These are phyloP conservation scores for Drosophila rhopaloa DNA, from an alignment of 1,140 invertebrate genomes.

Conservation along the genomic window DNA sequence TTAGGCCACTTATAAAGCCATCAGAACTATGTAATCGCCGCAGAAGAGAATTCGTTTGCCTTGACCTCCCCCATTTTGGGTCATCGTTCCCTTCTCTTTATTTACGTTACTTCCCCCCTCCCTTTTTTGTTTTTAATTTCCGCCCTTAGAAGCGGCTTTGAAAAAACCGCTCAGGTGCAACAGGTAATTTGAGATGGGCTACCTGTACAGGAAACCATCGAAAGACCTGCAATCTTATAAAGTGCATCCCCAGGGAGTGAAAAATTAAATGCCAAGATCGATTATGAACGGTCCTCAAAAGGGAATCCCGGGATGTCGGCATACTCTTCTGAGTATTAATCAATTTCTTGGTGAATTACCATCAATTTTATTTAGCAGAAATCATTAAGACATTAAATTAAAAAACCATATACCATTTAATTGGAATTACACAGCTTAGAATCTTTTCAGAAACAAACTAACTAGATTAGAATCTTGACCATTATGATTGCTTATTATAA, in stretches of 20 bases:
- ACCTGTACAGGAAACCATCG: slow-evolving; percentile 26
- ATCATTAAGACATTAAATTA: too few species aligned
- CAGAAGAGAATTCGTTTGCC: slow-evolving; percentile 3
- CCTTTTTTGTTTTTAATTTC: not conserved
- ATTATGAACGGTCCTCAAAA: slow-evolving; percentile 13
- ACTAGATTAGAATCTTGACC: too few species aligned
- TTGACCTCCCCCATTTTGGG: slow-evolving; percentile 10
- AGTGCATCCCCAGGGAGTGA: slow-evolving; percentile 12
- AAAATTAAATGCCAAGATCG: slow-evolving; percentile 21
- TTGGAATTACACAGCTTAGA: too few species aligned
- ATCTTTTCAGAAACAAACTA: too few species aligned
- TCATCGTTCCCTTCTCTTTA: not conserved
- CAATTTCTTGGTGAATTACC: not conserved
- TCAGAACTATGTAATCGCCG: slow-evolving; percentile 29
- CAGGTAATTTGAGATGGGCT: slow-evolving; percentile 31
- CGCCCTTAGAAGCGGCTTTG: slow-evolving; percentile 24
- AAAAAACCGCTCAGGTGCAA: slow-evolving; percentile 33
- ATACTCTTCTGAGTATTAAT: not conserved
- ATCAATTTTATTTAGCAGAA: not conserved
- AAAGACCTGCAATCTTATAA: too few species aligned
- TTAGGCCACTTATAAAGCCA: slow-evolving; percentile 39
- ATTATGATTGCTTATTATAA: too few species aligned
- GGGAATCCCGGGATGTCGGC: not conserved
- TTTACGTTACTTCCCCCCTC: not conserved
- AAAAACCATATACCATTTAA: too few species aligned